These are phyloP conservation scores for Andrena bucephala DNA, from an alignment of 2,888 invertebrate genomes.

Conservation along the genomic window DNA sequence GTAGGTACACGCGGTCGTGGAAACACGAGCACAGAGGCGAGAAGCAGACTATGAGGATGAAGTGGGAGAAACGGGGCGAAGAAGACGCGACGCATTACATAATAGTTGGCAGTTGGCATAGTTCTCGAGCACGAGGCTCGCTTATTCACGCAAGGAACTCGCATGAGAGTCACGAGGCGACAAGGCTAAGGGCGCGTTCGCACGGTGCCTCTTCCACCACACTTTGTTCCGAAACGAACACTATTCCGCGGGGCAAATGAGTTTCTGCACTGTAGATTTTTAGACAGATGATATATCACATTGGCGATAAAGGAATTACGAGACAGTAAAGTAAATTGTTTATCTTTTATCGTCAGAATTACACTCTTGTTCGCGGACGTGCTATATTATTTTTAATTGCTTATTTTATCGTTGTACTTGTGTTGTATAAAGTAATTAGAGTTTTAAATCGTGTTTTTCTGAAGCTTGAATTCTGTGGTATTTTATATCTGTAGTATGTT, in stretches of 20 bases:
- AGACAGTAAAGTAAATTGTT: too few species aligned
- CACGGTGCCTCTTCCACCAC: slow-evolving; percentile 35
- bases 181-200: slow-evolving; percentile 67
- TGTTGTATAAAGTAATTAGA: too few species aligned
- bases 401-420: too few species aligned
- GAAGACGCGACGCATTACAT: slow-evolving; percentile 71
- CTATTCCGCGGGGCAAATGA: slow-evolving; percentile 17
- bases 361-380: too few species aligned
- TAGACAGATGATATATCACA: not conserved
- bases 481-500: too few species aligned
- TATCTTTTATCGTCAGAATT: too few species aligned
- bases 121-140: slow-evolving; percentile 69
- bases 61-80: slow-evolving; percentile 43
- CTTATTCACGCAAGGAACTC: slow-evolving; percentile 71
- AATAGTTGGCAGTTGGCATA: slow-evolving; percentile 78
- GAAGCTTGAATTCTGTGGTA: too few species aligned
- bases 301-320: not conserved
- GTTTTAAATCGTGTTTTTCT: too few species aligned
- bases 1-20: slow-evolving; percentile 39
- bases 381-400: too few species aligned
- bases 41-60: slow-evolving; percentile 38
- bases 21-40: slow-evolving; percentile 38
- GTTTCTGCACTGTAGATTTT: slow-evolving; percentile 16
- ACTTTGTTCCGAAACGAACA: not conserved
- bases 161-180: slow-evolving; percentile 51